A percentile compares a stretch with the other conserved stretches of the same genome.
Conservation (phyloP, 2,888 invertebrate genomes). For the Belgica antarctica region DNA sequence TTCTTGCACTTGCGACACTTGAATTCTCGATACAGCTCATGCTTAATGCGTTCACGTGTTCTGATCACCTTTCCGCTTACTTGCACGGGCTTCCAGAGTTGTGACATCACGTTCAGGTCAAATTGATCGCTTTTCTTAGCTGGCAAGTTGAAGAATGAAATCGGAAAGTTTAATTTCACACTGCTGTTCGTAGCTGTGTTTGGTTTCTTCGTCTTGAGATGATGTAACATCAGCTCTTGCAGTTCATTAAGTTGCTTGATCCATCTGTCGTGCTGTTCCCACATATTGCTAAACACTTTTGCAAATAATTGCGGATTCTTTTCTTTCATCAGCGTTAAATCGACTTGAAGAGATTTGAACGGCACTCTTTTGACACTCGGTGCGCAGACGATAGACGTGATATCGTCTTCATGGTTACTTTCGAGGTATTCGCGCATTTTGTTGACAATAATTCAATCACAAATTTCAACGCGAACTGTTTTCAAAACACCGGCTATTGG, state of each 20-base stretch:
- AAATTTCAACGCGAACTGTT: too few species aligned
- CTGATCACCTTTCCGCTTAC: not conserved
- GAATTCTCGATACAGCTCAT: slow-evolving; percentile 73
- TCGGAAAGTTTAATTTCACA: slow-evolving; percentile 66
- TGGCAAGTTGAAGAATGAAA: slow-evolving; percentile 66
- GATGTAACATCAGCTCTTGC: slow-evolving; percentile 58
- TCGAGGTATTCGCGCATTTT: not conserved
- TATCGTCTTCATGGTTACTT: not conserved
- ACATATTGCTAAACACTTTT: slow-evolving; percentile 54
- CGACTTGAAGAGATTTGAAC: not conserved
- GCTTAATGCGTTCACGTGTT: slow-evolving; percentile 57
- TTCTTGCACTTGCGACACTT: slow-evolving; percentile 75
- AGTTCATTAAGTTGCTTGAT: slow-evolving; percentile 62
- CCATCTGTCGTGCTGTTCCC: slow-evolving; percentile 63
- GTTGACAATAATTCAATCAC: not conserved
- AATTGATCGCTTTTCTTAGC: slow-evolving; percentile 46
- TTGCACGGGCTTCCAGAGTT: not conserved
- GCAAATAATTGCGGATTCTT: not conserved
- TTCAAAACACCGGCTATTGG: too few species aligned
- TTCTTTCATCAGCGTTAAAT: not conserved
- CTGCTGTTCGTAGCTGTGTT: slow-evolving; percentile 50
- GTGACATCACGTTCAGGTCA: too few species aligned
- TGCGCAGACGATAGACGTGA: too few species aligned
- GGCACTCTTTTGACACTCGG: too few species aligned
- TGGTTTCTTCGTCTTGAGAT: slow-evolving; percentile 49